Evolutionary conservation across 2,113 vertebrate genomes (phyloP).

Genomic region (Bettongia penicillata): DNA sequence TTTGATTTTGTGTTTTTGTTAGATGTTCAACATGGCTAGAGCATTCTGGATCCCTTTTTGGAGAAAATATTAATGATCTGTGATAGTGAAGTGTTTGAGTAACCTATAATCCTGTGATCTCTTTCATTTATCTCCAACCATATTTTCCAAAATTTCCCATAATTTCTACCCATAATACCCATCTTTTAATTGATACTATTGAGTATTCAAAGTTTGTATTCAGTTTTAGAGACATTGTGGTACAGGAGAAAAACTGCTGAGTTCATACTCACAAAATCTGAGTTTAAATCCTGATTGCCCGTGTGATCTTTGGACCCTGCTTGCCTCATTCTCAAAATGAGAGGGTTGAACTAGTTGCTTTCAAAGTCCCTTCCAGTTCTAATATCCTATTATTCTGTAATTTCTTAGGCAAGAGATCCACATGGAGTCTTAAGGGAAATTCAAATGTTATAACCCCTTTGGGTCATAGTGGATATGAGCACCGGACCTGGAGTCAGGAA

Average conservation of each 20-base stretch:
- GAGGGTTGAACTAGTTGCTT: not conserved
- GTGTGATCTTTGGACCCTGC: not conserved
- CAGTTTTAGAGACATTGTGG: not conserved
- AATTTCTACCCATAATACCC: not conserved
- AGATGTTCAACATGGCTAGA: not conserved
- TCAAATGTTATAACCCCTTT: not conserved
- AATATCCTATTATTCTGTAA: not conserved
- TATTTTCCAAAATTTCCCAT: not conserved
- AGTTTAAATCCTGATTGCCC: not conserved
- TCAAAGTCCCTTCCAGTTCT: not conserved
- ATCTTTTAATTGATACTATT: not conserved
- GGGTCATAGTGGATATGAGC: not conserved
- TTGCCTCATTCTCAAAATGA: not conserved
- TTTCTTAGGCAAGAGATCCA: not conserved
- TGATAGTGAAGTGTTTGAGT: not conserved
- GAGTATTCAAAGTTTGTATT: not conserved
- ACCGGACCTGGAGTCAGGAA: not conserved
- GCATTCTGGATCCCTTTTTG: not conserved
- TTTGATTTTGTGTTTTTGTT: not conserved
- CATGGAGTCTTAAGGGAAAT: conserved; percentile 1
- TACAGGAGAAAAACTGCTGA: not conserved
- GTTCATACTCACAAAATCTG: not conserved
- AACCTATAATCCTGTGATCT: not conserved
- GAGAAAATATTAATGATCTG: not conserved
- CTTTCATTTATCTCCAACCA: not conserved